Conservation (phyloP, 2,888 invertebrate genomes). For the Trissolcus japonicus region DNA sequence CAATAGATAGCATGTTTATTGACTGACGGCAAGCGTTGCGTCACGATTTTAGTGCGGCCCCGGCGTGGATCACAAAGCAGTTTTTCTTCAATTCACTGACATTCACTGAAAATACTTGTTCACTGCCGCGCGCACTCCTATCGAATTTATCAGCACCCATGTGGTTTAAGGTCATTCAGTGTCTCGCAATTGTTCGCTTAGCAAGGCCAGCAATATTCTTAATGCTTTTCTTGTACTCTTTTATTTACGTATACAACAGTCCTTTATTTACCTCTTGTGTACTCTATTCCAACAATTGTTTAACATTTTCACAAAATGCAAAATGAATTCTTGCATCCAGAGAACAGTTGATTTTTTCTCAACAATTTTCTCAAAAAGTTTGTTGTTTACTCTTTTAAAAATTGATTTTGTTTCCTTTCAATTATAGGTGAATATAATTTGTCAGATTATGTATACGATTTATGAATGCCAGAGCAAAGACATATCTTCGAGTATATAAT, state of each 20-base stretch:
- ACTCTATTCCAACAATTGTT: not conserved
- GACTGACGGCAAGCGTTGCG: constrained; percentile 19
- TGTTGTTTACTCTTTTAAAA: too few species aligned
- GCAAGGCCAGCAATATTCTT: not conserved
- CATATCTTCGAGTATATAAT: too few species aligned
- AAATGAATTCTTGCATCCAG: not conserved
- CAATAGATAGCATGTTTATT: constrained; percentile 27
- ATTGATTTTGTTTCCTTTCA: not conserved
- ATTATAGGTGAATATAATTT: too few species aligned
- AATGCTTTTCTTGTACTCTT: not conserved
- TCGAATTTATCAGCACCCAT: constrained; percentile 9
- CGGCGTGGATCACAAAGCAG: constrained; percentile 10
- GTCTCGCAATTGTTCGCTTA: not conserved
- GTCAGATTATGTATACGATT: too few species aligned
- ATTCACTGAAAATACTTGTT: constrained; percentile 15
- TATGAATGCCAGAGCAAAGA: too few species aligned
- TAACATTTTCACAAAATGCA: not conserved
- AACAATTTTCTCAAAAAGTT: not conserved
- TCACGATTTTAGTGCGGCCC: constrained; percentile 18
- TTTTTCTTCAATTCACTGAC: constrained; percentile 13
- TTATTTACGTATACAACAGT: too few species aligned
- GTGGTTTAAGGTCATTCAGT: not conserved
- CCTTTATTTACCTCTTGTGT: too few species aligned
- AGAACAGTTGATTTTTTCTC: not conserved
- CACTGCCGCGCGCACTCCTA: not conserved